phyloP scores from a whole-genome alignment of 2,888 invertebrate species.

The Aspidiotus destructor region DNA sequence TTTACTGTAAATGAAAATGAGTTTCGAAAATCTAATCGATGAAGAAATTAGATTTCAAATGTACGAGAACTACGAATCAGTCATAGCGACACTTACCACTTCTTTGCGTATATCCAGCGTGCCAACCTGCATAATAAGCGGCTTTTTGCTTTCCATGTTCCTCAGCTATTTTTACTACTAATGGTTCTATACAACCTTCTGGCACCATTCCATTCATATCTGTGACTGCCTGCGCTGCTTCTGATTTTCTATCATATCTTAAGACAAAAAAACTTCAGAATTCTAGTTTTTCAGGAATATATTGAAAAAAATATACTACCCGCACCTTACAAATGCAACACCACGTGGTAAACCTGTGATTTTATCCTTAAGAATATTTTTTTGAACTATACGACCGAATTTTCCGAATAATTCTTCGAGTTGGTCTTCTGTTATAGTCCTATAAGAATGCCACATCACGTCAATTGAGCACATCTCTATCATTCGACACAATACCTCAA shows the following conservation, averaged over 20 bases:
- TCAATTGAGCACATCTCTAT: background rate
- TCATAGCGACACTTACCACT: conserved; percentile 28
- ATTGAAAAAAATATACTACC: conserved; percentile 30
- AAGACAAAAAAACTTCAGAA: too few relatives aligned
- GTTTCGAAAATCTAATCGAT: too few relatives aligned
- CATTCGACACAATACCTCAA: background rate
- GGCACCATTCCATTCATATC: conserved; percentile 75
- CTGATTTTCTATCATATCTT: conserved; percentile 76
- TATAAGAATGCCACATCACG: conserved; percentile 37
- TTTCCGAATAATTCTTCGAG: conserved; percentile 75
- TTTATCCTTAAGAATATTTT: conserved; percentile 81
- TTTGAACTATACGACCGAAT: conserved; percentile 84
- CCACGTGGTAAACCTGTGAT: conserved; percentile 78
- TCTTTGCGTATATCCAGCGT: conserved; percentile 47
- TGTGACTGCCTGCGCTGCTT: conserved; percentile 81
- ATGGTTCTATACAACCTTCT: conserved; percentile 70
- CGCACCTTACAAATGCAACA: conserved; percentile 82
- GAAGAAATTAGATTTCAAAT: background rate
- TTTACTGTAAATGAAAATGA: too few relatives aligned
- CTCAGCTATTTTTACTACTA: conserved; percentile 76
- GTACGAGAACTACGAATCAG: background rate
- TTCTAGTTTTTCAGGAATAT: too few relatives aligned
- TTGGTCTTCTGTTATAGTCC: conserved; percentile 69
- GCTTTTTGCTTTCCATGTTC: conserved; percentile 77
- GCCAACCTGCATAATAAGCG: conserved; percentile 60